Conservation (phyloP, 2,113 vertebrate species). For the Hippotragus niger region DNA sequence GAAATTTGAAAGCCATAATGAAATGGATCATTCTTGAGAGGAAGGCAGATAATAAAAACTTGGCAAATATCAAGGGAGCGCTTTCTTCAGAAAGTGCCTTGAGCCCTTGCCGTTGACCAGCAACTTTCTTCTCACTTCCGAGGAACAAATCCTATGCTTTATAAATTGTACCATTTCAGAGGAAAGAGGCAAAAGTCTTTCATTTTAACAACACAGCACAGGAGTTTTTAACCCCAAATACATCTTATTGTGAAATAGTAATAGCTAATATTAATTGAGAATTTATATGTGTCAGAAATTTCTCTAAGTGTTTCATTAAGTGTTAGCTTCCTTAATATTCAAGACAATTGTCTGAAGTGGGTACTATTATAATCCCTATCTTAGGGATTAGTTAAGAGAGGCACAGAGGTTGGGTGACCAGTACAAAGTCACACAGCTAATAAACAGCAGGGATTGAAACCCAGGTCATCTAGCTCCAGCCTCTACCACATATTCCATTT, state of each 20-base stretch:
- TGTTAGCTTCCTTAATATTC: neutral
- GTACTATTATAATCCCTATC: neutral
- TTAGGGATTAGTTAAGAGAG: neutral
- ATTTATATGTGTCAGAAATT: neutral
- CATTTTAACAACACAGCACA: neutral
- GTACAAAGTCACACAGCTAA: neutral
- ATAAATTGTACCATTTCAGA: neutral
- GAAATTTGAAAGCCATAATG: conserved; percentile 31
- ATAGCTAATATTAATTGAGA: neutral
- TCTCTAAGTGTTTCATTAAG: neutral
- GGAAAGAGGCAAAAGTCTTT: neutral
- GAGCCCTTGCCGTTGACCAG: neutral
- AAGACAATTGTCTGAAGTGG: neutral
- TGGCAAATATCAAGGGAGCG: conserved; percentile 19
- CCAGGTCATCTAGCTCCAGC: neutral
- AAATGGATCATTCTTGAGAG: conserved; percentile 40
- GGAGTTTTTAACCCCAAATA: neutral
- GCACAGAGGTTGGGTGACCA: neutral
- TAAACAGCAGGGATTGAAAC: neutral
- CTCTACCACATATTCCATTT: neutral
- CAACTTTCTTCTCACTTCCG: neutral
- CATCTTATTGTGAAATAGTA: conserved; percentile 1
- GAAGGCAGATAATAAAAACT: conserved; percentile 22
- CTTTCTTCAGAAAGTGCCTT: conserved; percentile 9
- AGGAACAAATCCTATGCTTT: conserved; percentile 12